Percentiles rank a stretch among this genome's conserved stretches.
These are phyloP conservation scores for Gryllus bimaculatus DNA, from an alignment of 1,140 invertebrate genomes.

Conservation along the genomic window DNA sequence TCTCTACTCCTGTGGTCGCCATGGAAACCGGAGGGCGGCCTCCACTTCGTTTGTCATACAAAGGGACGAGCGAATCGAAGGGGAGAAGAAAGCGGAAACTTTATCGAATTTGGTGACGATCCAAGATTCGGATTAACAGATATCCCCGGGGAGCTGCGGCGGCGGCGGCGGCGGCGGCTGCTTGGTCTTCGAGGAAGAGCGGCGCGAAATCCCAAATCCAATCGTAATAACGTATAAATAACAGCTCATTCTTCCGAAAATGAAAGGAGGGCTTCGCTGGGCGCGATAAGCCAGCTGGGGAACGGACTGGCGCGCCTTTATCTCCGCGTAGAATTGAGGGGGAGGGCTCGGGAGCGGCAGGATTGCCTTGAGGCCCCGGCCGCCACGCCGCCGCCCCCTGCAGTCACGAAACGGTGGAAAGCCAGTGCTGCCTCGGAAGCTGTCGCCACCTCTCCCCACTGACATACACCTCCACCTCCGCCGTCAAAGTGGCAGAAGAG, in stretches of 20 bases:
- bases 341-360: no score
- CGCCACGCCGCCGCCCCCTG: no score
- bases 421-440: no score
- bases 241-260: constrained; percentile 1
- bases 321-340: not conserved
- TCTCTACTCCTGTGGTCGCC: not conserved
- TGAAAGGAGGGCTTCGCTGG: not conserved
- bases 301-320: not conserved
- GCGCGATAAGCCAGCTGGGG: not conserved
- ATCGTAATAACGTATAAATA: constrained; percentile 6
- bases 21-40: not conserved
- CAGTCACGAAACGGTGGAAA: no score
- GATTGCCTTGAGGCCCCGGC: no score
- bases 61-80: not conserved
- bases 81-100: not conserved
- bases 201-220: not conserved
- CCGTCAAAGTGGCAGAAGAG: no score
- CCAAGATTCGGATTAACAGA: constrained; percentile 4
- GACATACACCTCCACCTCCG: no score
- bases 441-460: no score
- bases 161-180: no score
- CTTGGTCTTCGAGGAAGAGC: not conserved
- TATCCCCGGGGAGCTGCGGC: not conserved
- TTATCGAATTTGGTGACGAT: constrained; percentile 4
- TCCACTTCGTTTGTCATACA: not conserved